Percentiles rank a stretch among this genome's conserved stretches.
These are phyloP conservation scores for Chinchilla lanigera DNA, from an alignment of 2,113 vertebrate genomes.

Conservation along the genomic window DNA sequence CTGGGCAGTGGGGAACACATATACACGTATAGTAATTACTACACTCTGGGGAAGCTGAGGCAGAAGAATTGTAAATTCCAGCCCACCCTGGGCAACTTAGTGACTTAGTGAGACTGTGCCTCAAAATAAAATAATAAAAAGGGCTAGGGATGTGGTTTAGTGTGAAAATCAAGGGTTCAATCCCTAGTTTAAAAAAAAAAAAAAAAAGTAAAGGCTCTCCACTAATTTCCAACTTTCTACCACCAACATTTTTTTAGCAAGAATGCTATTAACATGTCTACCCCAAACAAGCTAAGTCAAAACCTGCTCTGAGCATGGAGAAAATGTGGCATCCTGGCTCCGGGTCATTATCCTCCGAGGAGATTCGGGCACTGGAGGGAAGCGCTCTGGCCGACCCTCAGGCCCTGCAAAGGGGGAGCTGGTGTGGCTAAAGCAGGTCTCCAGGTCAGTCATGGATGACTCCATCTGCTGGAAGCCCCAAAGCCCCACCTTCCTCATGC, in stretches of 20 bases:
- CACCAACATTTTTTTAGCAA: conserved; percentile 16
- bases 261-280: background rate
- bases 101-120: background rate
- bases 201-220: background rate
- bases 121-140: background rate
- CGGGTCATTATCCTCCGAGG: conserved; percentile 93
- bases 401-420: conserved; percentile 1
- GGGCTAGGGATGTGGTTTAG: background rate
- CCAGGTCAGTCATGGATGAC: conserved; percentile 80
- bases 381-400: conserved; percentile 84
- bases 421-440: conserved; percentile 67
- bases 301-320: conserved; percentile 88
- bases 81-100: background rate
- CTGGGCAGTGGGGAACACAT: background rate
- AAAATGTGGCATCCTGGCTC: conserved; percentile 89
- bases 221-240: background rate
- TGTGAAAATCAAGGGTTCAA: background rate
- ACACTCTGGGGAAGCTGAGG: background rate
- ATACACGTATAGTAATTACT: background rate
- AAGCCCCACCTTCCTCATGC: conserved; percentile 95
- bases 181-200: background rate
- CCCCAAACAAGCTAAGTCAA: background rate
- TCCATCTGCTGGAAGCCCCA: conserved; percentile 97
- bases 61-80: background rate
- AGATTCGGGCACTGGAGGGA: conserved; percentile 83